Evolutionary conservation across 37 sponge, comb jelly and placozoan genomes (phyloP).

Genomic region (Mnemiopsis leidyi): DNA sequence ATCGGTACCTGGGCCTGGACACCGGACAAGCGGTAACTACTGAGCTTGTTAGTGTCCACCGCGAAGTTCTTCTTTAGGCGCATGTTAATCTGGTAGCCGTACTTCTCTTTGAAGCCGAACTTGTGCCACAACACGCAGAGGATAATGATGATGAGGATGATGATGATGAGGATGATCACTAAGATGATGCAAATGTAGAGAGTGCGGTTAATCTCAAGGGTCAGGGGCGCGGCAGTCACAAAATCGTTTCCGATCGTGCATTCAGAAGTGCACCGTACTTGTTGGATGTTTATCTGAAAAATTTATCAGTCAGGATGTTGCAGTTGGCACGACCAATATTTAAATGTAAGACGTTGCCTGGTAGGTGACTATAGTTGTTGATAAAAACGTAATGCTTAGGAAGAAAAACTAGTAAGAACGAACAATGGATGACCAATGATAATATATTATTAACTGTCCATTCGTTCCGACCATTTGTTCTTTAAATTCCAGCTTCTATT

Average conservation of each 20-base stretch:
- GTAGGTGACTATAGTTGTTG: too few relatives aligned
- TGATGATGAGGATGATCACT: constrained; percentile 50
- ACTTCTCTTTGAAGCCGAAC: constrained; percentile 58
- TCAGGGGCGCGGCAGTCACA: background rate
- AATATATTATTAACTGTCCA: too few relatives aligned
- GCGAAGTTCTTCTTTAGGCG: constrained; percentile 40
- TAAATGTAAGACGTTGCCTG: too few relatives aligned
- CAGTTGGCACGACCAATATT: background rate
- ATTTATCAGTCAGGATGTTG: background rate
- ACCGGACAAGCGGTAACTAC: constrained; percentile 61
- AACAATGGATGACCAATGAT: too few relatives aligned
- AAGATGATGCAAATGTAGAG: constrained; percentile 37
- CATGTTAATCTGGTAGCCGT: constrained; percentile 64
- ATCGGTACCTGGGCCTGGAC: constrained; percentile 25
- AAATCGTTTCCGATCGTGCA: constrained; percentile 32
- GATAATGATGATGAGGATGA: constrained; percentile 5
- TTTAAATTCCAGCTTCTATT: too few relatives aligned
- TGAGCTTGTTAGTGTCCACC: constrained; percentile 44
- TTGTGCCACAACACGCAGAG: constrained; percentile 37
- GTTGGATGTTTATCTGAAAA: constrained; percentile 42
- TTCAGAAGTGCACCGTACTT: background rate
- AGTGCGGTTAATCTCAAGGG: constrained; percentile 9
- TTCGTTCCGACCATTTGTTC: too few relatives aligned
- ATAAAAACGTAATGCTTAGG: too few relatives aligned
- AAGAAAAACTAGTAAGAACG: too few relatives aligned